Evolutionary conservation across 2,797 vertebrate genomes (phyloP).

Genomic region (Acipenser transmontanus): DNA sequence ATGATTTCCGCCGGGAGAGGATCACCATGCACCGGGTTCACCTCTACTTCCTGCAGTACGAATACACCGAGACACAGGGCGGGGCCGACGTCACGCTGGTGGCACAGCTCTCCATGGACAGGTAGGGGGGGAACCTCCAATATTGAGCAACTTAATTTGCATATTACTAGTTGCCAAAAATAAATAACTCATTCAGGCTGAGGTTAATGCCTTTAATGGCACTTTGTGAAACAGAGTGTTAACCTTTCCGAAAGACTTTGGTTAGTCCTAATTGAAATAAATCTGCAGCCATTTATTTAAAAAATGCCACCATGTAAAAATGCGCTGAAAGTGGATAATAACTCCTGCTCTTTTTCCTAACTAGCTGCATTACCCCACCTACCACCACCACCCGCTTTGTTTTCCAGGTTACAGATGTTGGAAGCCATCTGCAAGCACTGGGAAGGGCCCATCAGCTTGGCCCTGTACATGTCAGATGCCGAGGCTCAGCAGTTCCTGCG

Average conservation of each 20-base stretch:
- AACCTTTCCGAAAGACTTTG: too few species aligned
- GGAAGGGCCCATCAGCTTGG: conserved; percentile 92
- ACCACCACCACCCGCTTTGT: conserved; percentile 10
- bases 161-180: too few species aligned
- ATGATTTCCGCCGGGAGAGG: conserved; percentile 83
- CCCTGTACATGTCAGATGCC: conserved; percentile 87
- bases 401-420: conserved; percentile 83
- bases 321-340: not conserved
- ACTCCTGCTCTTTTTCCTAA: not conserved
- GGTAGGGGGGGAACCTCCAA: conserved; percentile 48
- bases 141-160: not conserved
- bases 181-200: too few species aligned
- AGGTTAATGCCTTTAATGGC: too few species aligned
- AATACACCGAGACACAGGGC: conserved; percentile 51
- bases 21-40: conserved; percentile 80
- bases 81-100: conserved; percentile 78
- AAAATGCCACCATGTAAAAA: too few species aligned
- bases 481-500: conserved; percentile 91
- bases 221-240: too few species aligned
- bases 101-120: conserved; percentile 93
- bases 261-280: too few species aligned
- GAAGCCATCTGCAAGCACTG: conserved; percentile 93
- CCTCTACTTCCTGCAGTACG: conserved; percentile 85
- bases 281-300: too few species aligned
- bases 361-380: not conserved